A percentile compares a stretch with the other conserved stretches of the same genome.
These are phyloP conservation scores for Notarius lentiginosus DNA, from an alignment of 2,113 vertebrate genomes.

Conservation along the genomic window DNA sequence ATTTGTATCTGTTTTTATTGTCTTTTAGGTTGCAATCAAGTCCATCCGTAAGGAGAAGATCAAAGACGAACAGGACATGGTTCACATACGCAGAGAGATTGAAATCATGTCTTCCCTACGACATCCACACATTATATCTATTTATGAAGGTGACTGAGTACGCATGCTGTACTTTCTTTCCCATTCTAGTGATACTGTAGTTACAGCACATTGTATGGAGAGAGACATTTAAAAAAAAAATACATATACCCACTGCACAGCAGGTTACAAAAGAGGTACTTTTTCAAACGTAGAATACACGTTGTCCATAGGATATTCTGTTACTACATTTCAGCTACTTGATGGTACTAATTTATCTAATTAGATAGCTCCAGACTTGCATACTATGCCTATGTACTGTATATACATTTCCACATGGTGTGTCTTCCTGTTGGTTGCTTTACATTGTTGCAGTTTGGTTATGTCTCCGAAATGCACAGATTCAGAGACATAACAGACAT, in stretches of 20 bases:
- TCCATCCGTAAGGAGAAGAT: constrained; percentile 99
- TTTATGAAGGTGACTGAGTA: constrained; percentile 91
- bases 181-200: background rate
- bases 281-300: background rate
- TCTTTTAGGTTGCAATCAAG: constrained; percentile 94
- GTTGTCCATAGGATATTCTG: no score
- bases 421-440: background rate
- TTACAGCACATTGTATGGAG: background rate
- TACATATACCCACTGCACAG: background rate
- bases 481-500: no score
- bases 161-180: background rate
- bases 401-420: background rate
- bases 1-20: constrained; percentile 34
- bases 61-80: constrained; percentile 98
- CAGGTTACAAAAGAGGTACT: background rate
- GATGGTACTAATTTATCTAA: background rate
- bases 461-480: background rate
- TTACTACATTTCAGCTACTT: background rate
- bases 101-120: constrained; percentile 98
- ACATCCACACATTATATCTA: constrained; percentile 98
- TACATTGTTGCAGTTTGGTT: background rate
- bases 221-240: background rate
- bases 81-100: constrained; percentile 98
- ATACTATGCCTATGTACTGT: background rate
- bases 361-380: background rate